These are phyloP conservation scores for Eupithecia abbreviata DNA, from an alignment of 2,888 invertebrate species.

Conservation along the genomic window DNA sequence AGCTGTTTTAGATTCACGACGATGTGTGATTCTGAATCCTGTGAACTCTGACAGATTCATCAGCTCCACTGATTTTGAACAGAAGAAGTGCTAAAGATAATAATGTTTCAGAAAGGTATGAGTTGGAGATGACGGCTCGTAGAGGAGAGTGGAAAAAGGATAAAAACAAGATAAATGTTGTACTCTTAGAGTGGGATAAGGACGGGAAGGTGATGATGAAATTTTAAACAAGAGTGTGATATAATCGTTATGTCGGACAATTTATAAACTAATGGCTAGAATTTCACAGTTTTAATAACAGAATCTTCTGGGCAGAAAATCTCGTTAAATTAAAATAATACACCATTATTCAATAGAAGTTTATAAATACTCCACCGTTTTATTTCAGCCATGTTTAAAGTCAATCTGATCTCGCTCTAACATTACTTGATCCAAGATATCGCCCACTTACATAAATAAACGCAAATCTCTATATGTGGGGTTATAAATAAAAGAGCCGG, in stretches of 20 bases:
- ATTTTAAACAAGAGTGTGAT: background rate
- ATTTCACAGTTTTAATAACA: background rate
- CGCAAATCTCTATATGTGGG: constrained; percentile 29
- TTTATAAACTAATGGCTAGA: background rate
- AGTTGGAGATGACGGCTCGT: background rate
- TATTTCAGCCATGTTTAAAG: constrained; percentile 16
- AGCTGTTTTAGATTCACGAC: constrained; percentile 23
- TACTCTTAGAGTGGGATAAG: background rate
- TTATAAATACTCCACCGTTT: constrained; percentile 11
- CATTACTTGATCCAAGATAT: constrained; percentile 27
- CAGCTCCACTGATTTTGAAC: background rate
- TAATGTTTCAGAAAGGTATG: background rate
- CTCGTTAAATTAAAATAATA: background rate
- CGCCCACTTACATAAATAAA: constrained; percentile 36
- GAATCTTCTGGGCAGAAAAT: background rate
- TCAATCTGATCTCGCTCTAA: constrained; percentile 13
- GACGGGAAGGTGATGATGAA: background rate
- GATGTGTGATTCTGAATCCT: constrained; percentile 23
- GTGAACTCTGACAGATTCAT: background rate
- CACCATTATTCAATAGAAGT: background rate
- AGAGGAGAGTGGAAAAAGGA: background rate
- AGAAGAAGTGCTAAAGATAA: background rate
- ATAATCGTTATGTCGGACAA: background rate
- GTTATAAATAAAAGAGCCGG: constrained; percentile 38
- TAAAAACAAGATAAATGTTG: background rate